Evolutionary conservation across 2,113 vertebrate genomes (phyloP).

Genomic region (Reinhardtius hippoglossoides): DNA sequence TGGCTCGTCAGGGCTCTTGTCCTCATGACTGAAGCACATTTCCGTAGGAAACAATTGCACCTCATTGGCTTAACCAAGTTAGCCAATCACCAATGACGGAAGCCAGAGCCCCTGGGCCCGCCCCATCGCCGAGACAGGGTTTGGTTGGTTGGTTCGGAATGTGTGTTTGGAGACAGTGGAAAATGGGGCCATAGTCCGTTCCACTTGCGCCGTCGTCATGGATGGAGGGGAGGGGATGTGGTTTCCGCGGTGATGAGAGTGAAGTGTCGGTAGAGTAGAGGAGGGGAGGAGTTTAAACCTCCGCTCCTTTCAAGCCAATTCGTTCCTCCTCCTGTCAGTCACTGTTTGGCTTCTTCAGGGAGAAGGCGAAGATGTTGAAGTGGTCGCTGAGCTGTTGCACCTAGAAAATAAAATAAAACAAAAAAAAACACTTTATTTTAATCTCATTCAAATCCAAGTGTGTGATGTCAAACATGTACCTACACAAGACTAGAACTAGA

Average conservation of each 20-base stretch:
- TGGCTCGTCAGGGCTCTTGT: constrained; percentile 63
- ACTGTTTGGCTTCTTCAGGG: constrained; percentile 88
- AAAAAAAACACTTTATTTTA: no score
- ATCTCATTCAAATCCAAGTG: neutral
- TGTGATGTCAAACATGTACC: neutral
- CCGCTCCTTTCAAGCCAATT: constrained; percentile 86
- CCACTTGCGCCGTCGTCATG: constrained; percentile 66
- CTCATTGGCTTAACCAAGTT: constrained; percentile 79
- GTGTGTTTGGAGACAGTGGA: constrained; percentile 39
- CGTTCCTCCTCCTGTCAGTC: constrained; percentile 96
- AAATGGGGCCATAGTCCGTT: constrained; percentile 46
- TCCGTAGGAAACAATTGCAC: constrained; percentile 87
- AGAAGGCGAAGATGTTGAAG: constrained; percentile 94
- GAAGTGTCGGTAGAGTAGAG: constrained; percentile 85
- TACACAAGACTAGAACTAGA: neutral
- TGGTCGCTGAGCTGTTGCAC: constrained; percentile 93
- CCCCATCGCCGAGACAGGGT: constrained; percentile 55
- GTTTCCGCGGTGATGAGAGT: constrained; percentile 85
- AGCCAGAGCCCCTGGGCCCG: constrained; percentile 63
- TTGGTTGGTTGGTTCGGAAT: constrained; percentile 22
- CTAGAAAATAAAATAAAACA: constrained; percentile 66
- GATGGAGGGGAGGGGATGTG: constrained; percentile 58
- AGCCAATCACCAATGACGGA: constrained; percentile 73
- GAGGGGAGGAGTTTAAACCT: constrained; percentile 85
- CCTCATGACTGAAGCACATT: constrained; percentile 80